Base-by-base conservation (phyloP, 2,113 vertebrate genomes). In the Reinhardtius hippoglossoides region DNA sequence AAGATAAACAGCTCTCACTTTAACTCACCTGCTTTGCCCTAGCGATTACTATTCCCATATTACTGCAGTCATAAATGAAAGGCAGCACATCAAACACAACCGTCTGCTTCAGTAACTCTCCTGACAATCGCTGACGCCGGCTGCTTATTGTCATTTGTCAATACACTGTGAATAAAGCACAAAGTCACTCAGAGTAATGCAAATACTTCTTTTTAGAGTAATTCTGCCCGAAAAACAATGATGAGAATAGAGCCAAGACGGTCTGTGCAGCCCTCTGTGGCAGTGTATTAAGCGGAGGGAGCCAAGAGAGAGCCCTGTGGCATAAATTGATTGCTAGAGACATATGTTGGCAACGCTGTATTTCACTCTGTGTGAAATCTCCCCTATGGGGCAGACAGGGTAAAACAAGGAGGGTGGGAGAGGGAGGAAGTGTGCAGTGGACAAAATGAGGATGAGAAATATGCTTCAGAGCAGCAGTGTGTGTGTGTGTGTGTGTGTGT, bases 301-400 rank as follows among this genome's bases (percentile, higher is more conserved):
- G 84, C 84, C 85, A 59, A 81, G 61, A 78, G 82, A 87, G 75
- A 84, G 81, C 75, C 87, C 84, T 26, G 48, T 83, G 82, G 85
- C 80, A 69, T 81, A 54, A 88, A 92, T 85, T 85, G 80, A 91
- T 89, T 83, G 86, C 83, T 66, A 24, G 66, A 90, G 87, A 88
- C 84, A 82, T 87, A 88, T 84, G 88, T 86, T 91, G 88, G 86
- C 87, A 85, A 80, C 26, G 57, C 77, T 83, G 90, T 87, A 87
- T 86, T 90, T 90, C 86, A 88, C 83, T 76, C 84, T 21, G 71
- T 78, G 82, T 83, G 84, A 89, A 89, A 83, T 86, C 86, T 80
- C 67, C 82, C 79, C 86, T 83, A 60, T 74, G 82, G 88, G 87
- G 84, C 68, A 66, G 61, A 82, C 50, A 37, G 70, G 68, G 68